Evolutionary conservation across 2,888 invertebrate species (phyloP).

Genomic region (Hololepta plana): DNA sequence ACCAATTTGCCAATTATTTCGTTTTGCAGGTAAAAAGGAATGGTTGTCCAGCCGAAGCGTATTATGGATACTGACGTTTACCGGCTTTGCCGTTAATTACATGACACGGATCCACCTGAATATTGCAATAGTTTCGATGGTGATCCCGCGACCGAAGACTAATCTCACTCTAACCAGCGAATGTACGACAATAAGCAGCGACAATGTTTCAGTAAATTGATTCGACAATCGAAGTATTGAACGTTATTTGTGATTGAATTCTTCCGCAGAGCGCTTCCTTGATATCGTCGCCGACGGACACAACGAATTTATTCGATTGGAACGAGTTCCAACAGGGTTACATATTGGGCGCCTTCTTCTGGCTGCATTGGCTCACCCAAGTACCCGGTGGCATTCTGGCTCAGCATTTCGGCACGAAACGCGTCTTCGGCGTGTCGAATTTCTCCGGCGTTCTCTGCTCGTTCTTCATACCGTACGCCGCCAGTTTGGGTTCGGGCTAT

Average conservation of each 20-base stretch:
- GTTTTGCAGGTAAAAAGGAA: constrained; percentile 12
- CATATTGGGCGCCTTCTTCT: constrained; percentile 50
- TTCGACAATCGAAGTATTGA: not conserved
- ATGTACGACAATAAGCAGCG: constrained; percentile 8
- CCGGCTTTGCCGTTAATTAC: constrained; percentile 49
- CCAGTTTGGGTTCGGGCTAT: constrained; percentile 34
- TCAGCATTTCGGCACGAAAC: constrained; percentile 49
- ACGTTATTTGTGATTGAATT: not conserved
- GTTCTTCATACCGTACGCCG: constrained; percentile 44
- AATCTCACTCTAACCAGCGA: constrained; percentile 15
- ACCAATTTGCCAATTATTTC: too few relatives aligned
- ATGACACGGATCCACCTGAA: constrained; percentile 49
- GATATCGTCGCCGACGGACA: too few relatives aligned
- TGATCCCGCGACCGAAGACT: constrained; percentile 18
- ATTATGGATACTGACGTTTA: constrained; percentile 44
- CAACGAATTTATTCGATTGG: too few relatives aligned
- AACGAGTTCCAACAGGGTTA: constrained; percentile 44
- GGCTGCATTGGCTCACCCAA: constrained; percentile 53
- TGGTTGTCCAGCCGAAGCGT: constrained; percentile 24
- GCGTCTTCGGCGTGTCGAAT: constrained; percentile 49
- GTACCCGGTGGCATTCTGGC: constrained; percentile 54
- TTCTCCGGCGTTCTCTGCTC: constrained; percentile 42
- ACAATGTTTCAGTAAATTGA: not conserved
- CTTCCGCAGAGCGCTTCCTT: too few relatives aligned
- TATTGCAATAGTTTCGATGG: constrained; percentile 50